These are phyloP conservation scores for Drosophila kambysellisi DNA, from an alignment of 2,888 invertebrate species.

Conservation along the genomic window DNA sequence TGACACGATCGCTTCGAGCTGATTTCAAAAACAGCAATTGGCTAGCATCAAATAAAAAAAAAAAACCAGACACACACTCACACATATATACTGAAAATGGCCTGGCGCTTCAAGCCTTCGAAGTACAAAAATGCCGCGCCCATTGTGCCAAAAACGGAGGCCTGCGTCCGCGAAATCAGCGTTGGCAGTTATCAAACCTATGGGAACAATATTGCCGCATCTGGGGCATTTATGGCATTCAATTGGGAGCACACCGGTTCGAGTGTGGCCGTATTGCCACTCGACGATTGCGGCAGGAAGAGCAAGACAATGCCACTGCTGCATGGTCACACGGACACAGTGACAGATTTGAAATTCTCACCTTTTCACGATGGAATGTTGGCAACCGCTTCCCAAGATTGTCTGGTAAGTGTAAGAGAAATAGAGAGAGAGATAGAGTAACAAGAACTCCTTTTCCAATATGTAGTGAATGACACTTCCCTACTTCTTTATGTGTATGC, in stretches of 20 bases:
- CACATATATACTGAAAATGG: constrained; percentile 86
- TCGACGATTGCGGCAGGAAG: constrained; percentile 95
- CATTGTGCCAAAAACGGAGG: constrained; percentile 97
- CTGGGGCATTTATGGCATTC: constrained; percentile 97
- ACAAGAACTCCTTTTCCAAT: not conserved
- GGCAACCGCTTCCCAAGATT: constrained; percentile 95
- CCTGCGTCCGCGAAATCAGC: constrained; percentile 93
- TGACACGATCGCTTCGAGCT: constrained; percentile 14
- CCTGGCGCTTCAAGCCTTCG: constrained; percentile 98
- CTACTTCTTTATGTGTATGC: not conserved
- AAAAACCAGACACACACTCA: constrained; percentile 17
- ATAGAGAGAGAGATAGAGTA: not conserved
- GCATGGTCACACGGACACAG: constrained; percentile 94
- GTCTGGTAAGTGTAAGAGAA: constrained; percentile 87
- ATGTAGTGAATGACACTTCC: not conserved
- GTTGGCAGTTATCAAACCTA: constrained; percentile 97
- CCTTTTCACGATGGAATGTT: constrained; percentile 97
- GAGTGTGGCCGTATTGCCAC: constrained; percentile 94
- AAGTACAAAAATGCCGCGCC: constrained; percentile 99
- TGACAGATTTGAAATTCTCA: constrained; percentile 97
- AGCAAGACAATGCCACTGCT: constrained; percentile 94
- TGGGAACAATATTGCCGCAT: constrained; percentile 97
- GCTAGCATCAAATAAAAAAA: constrained; percentile 12
- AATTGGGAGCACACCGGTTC: constrained; percentile 97
- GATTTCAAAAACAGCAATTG: constrained; percentile 7